Conservation (phyloP, 2,797 vertebrate genomes). For the Mycteria americana region DNA sequence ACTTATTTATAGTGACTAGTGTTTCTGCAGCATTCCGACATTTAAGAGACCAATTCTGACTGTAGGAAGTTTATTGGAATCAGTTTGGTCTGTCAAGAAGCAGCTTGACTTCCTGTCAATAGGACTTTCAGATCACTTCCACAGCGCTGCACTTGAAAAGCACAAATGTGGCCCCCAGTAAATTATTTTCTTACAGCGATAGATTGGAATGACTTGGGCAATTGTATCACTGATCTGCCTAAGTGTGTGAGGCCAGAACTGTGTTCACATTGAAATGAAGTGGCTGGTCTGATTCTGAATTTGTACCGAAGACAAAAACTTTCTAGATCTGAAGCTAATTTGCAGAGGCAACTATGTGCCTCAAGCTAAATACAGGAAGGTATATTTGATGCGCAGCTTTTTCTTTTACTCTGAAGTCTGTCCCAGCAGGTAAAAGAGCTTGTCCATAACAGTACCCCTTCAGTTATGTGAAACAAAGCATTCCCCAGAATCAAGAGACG, state of each 20-base stretch:
- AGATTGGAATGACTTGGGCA: background rate
- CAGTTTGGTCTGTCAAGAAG: background rate
- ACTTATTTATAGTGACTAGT: background rate
- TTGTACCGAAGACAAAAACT: background rate
- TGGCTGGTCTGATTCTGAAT: background rate
- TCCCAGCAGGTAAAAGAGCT: background rate
- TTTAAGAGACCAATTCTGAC: background rate
- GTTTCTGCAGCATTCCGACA: background rate
- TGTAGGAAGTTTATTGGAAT: background rate
- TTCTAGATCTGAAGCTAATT: background rate
- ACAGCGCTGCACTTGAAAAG: background rate
- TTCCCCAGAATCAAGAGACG: background rate
- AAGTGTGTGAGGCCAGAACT: background rate
- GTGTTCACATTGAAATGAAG: background rate
- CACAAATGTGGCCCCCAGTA: background rate
- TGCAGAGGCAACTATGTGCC: background rate
- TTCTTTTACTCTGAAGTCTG: background rate
- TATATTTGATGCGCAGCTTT: background rate
- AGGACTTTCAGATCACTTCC: background rate
- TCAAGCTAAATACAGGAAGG: background rate
- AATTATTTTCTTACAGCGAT: background rate
- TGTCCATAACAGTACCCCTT: background rate
- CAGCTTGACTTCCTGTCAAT: background rate
- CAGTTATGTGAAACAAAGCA: background rate
- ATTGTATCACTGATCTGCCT: accelerated